Conservation (phyloP, 2,888 invertebrate species). For the Pegoplata infirma region DNA sequence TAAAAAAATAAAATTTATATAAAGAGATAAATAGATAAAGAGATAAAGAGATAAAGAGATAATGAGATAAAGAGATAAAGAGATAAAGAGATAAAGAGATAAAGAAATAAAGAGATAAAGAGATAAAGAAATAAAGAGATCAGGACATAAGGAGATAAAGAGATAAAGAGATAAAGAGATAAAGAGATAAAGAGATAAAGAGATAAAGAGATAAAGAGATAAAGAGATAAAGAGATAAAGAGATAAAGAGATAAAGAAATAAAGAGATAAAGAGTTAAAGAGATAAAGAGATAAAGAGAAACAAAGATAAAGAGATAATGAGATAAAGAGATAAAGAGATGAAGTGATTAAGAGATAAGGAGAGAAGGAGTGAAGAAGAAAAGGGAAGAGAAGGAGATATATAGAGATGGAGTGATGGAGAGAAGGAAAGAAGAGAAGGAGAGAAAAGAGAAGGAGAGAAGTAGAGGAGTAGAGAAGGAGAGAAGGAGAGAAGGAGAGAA, state of each 20-base stretch:
- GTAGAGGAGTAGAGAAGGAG: background rate
- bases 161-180: background rate
- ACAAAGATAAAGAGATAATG: background rate
- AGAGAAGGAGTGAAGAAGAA: background rate
- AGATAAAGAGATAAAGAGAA: background rate
- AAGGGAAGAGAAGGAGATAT: background rate
- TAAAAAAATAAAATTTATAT: too few species aligned
- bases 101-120: background rate
- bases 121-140: background rate
- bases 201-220: background rate
- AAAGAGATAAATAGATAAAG: background rate
- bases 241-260: background rate
- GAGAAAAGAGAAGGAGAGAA: background rate
- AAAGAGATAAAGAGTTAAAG: background rate
- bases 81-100: background rate
- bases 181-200: background rate
- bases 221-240: background rate
- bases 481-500: background rate
- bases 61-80: background rate
- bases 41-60: background rate
- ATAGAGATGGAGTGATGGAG: background rate
- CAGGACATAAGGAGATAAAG: background rate
- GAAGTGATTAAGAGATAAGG: background rate
- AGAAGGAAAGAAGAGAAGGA: background rate
- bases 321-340: background rate